Percentiles rank a stretch among this genome's conserved stretches.
Conservation (phyloP, 2,113 vertebrate genomes). For the Phalacrocorax aristotelis region DNA sequence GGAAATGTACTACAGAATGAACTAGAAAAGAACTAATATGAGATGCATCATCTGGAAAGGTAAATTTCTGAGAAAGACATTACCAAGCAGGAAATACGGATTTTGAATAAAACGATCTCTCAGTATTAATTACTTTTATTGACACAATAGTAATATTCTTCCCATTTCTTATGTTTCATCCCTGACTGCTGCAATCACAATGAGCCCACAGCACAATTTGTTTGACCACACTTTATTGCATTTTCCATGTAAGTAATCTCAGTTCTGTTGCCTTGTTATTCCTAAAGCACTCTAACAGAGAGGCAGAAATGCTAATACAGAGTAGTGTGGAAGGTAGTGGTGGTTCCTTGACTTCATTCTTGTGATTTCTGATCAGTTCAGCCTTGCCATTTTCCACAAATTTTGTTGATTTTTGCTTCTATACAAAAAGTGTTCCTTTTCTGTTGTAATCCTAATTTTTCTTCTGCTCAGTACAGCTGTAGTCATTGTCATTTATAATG, state of each 20-base stretch:
- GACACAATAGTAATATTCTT: background rate
- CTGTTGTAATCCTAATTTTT: background rate
- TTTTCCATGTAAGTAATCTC: slow-evolving; percentile 8
- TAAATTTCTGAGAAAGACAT: slow-evolving; percentile 27
- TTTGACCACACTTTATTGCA: background rate
- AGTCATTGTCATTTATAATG: background rate
- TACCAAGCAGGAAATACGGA: background rate
- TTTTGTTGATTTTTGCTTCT: background rate
- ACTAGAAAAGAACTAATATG: background rate
- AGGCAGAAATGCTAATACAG: background rate
- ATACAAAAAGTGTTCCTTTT: background rate
- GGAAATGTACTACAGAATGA: slow-evolving; percentile 5
- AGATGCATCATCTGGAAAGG: slow-evolving; percentile 1
- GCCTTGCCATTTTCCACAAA: background rate
- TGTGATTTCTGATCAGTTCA: background rate
- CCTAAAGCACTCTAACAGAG: background rate
- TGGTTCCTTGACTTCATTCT: background rate
- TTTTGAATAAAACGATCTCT: background rate
- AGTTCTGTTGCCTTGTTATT: background rate
- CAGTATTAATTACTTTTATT: slow-evolving; percentile 24
- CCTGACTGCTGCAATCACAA: background rate
- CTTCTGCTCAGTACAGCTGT: background rate
- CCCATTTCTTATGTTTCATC: background rate
- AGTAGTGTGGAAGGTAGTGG: background rate
- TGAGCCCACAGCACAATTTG: background rate